Conservation (phyloP, 2,888 invertebrate genomes). For the Formica aserva region DNA sequence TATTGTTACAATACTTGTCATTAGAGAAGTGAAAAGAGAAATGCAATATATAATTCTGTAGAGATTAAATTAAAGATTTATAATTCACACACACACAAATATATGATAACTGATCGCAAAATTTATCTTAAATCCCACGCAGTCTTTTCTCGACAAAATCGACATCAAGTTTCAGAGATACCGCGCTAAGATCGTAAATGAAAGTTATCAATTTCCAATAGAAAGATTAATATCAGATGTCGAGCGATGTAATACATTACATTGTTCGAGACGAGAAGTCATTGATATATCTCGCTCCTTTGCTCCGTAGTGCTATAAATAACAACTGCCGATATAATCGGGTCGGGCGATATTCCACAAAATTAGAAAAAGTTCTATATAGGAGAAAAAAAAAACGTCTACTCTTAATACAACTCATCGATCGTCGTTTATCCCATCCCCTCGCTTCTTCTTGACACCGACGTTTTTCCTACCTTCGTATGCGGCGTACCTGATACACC, state of each 20-base stretch:
- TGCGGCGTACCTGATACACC: slow-evolving; percentile 34
- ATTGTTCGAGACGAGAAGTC: slow-evolving; percentile 52
- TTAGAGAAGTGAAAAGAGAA: background rate
- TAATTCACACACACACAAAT: background rate
- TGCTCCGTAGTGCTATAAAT: slow-evolving; percentile 44
- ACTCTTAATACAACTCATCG: slow-evolving; percentile 52
- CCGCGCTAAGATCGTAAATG: slow-evolving; percentile 5
- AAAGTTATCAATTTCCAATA: slow-evolving; percentile 35
- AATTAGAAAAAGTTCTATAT: slow-evolving; percentile 52
- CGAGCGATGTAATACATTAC: slow-evolving; percentile 45
- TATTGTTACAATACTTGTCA: background rate
- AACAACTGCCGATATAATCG: slow-evolving; percentile 53
- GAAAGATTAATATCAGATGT: slow-evolving; percentile 39
- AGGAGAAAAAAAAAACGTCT: slow-evolving; percentile 28
- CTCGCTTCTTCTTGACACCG: background rate
- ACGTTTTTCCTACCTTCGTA: background rate
- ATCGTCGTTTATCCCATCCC: slow-evolving; percentile 42
- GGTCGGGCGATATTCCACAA: slow-evolving; percentile 46
- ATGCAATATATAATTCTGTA: background rate
- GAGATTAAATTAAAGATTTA: background rate
- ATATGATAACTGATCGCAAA: background rate
- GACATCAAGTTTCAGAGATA: slow-evolving; percentile 11
- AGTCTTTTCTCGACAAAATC: background rate
- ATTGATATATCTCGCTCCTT: slow-evolving; percentile 43
- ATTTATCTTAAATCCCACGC: background rate